Conservation (phyloP, 2,797 vertebrate species). For the Spinibarbus caldwelli region DNA sequence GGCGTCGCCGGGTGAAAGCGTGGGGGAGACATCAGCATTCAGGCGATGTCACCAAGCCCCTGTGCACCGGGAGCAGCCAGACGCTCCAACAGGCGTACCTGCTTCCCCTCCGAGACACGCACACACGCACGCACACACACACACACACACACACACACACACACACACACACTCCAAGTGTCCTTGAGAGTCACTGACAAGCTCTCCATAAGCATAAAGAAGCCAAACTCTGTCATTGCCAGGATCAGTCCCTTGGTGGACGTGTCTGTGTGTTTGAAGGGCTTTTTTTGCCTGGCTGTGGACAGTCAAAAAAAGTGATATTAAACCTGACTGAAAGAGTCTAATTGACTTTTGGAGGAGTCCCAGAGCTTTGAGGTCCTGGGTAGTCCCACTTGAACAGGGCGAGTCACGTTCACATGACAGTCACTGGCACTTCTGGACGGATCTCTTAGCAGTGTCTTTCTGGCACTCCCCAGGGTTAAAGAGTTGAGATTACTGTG, state of each 20-base stretch:
- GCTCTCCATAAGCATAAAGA: slow-evolving; percentile 64
- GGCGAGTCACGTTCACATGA: slow-evolving; percentile 40
- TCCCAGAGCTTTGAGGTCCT: slow-evolving; percentile 29
- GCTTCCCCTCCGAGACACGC: slow-evolving; percentile 60
- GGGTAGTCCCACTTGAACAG: slow-evolving; percentile 39
- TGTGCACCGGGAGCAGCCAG: slow-evolving; percentile 62
- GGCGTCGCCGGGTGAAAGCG: slow-evolving; percentile 53
- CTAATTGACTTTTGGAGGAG: slow-evolving; percentile 59
- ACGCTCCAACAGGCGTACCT: slow-evolving; percentile 66
- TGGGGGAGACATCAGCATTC: slow-evolving; percentile 65
- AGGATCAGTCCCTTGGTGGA: slow-evolving; percentile 58
- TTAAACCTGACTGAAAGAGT: slow-evolving; percentile 50
- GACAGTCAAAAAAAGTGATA: slow-evolving; percentile 45
- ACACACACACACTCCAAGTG: slow-evolving; percentile 47
- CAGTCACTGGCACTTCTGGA: slow-evolving; percentile 40
- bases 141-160: no score
- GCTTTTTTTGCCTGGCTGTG: neutral
- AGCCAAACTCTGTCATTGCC: slow-evolving; percentile 66
- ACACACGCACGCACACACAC: no score
- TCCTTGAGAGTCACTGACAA: slow-evolving; percentile 67
- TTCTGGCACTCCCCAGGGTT: slow-evolving; percentile 45
- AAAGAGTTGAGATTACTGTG: slow-evolving; percentile 23
- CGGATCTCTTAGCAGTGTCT: slow-evolving; percentile 7
- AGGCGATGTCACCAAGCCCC: slow-evolving; percentile 65
- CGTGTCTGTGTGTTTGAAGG: slow-evolving; percentile 43